Percentiles rank a stretch among this genome's conserved stretches.
These are phyloP conservation scores for Alectoris magna DNA, from an alignment of 2,797 vertebrate genomes.

Conservation along the genomic window DNA sequence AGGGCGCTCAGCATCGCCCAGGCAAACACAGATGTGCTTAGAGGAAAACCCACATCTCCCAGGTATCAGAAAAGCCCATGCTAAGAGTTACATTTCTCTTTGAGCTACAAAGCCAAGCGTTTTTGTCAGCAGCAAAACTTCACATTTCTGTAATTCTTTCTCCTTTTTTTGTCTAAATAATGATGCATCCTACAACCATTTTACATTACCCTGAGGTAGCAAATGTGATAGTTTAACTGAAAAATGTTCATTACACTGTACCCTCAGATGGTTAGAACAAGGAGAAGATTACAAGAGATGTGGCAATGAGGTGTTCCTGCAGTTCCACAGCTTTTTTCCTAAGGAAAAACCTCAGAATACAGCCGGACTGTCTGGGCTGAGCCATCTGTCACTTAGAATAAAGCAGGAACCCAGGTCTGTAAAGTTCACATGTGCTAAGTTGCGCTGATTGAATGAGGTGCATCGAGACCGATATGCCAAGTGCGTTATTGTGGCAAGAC, in stretches of 20 bases:
- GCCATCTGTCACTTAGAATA: conserved; percentile 12
- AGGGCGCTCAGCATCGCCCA: not conserved
- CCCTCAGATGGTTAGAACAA: not conserved
- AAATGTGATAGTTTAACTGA: not conserved
- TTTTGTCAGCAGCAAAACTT: not conserved
- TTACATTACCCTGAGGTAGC: not conserved
- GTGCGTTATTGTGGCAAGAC: not conserved
- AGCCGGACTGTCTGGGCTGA: not conserved
- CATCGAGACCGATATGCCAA: not conserved
- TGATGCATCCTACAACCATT: not conserved
- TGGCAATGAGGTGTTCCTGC: not conserved
- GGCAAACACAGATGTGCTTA: not conserved
- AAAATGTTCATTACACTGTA: not conserved
- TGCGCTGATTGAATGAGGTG: not conserved
- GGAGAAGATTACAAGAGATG: not conserved
- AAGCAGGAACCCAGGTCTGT: not conserved
- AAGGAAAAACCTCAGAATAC: not conserved
- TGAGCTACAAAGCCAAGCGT: not conserved
- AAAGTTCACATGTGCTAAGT: conserved; percentile 26
- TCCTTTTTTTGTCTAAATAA: not conserved
- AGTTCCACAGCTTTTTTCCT: not conserved
- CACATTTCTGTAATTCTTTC: not conserved
- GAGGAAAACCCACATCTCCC: not conserved
- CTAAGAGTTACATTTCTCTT: not conserved
- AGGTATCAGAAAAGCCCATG: not conserved